phyloP scores from a whole-genome alignment of 2,113 vertebrate species.

The mouse (Mus musculus) region GRCm39 chr19:24879501-24880000 shows the following conservation, averaged over 20 bases:
- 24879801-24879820: slow-evolving; percentile 21
- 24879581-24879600: neutral
- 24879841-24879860: neutral
- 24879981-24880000: neutral
- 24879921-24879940: slow-evolving; percentile 58
- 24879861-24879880: neutral
- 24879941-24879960: slow-evolving; percentile 66
- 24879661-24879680: neutral
- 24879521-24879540: slow-evolving; percentile 21
- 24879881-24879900: neutral
- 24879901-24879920: slow-evolving; percentile 57
- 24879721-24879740: slow-evolving; percentile 31
- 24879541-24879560: neutral
- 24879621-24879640: neutral
- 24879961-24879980: neutral
- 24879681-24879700: neutral
- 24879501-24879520: neutral
- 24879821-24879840: neutral
- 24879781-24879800: slow-evolving; percentile 5
- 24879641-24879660: neutral
- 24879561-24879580: neutral
- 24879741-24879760: slow-evolving; percentile 50
- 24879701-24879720: neutral
- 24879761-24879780: neutral
- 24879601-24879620: slow-evolving; percentile 8